Percentiles rank a stretch among this genome's conserved stretches.
Conservation (phyloP, 1,140 invertebrate genomes). For the Drosophila nasuta region DNA sequence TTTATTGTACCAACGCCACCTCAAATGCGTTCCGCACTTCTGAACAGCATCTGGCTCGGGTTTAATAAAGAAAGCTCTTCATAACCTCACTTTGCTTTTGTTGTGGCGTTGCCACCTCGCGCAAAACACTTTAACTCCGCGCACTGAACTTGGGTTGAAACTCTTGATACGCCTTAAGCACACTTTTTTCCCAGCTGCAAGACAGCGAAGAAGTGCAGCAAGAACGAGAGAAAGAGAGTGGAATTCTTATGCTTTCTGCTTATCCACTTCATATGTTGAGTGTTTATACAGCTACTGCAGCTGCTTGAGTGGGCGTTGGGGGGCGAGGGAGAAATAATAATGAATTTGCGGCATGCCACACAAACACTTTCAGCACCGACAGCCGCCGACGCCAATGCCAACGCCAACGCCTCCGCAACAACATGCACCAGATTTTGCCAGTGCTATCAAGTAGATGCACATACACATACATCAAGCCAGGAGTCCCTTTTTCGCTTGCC, state of each 20-base stretch:
- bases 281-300: constrained; percentile 46
- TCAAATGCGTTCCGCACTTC: not conserved
- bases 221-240: not conserved
- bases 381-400: constrained; percentile 5
- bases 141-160: constrained; percentile 3
- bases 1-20: not conserved
- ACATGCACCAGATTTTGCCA: constrained; percentile 74
- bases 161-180: constrained; percentile 29
- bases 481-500: constrained; percentile 29
- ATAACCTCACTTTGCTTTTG: constrained; percentile 4
- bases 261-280: constrained; percentile 50
- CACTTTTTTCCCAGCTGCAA: constrained; percentile 26
- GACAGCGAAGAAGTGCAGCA: not conserved
- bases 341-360: constrained; percentile 79
- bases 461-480: constrained; percentile 67
- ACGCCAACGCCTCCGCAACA: constrained; percentile 52
- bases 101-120: constrained; percentile 11
- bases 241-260: constrained; percentile 23
- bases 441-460: constrained; percentile 73
- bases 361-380: constrained; percentile 63
- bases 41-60: not conserved
- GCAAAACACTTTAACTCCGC: constrained; percentile 8
- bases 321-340: constrained; percentile 63
- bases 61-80: not conserved
- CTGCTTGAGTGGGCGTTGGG: constrained; percentile 19